These are phyloP conservation scores for Hypsopygia costalis DNA, from an alignment of 2,888 invertebrate genomes.

Conservation along the genomic window DNA sequence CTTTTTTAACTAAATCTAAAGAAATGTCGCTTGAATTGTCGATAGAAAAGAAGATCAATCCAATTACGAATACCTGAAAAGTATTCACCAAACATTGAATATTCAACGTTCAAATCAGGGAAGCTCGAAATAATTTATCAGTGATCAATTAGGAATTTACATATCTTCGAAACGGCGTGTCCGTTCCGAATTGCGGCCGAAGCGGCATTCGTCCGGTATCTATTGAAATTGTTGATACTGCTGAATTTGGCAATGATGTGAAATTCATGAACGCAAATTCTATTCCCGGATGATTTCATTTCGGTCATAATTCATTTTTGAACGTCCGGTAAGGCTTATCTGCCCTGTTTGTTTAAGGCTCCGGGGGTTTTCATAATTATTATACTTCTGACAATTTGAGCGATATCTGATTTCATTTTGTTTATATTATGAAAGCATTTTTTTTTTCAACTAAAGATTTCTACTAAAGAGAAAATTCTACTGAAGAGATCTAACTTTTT, in stretches of 20 bases:
- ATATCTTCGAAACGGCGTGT: constrained; percentile 17
- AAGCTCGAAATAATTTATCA: constrained; percentile 6
- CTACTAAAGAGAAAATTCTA: no score
- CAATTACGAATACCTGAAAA: neutral
- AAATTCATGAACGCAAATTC: constrained; percentile 1
- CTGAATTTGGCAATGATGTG: neutral
- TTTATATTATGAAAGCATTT: no score
- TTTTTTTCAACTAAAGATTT: no score
- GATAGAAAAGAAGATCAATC: no score
- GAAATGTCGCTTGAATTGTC: no score
- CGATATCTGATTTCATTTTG: neutral
- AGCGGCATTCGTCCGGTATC: neutral
- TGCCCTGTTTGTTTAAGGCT: neutral
- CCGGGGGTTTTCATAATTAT: neutral
- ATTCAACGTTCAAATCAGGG: constrained; percentile 2
- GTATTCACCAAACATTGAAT: constrained; percentile 4
- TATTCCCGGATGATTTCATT: constrained; percentile 3
- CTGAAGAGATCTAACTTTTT: no score
- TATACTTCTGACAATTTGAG: neutral
- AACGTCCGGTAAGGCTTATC: neutral
- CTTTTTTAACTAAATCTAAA: no score
- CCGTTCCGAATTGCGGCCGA: constrained; percentile 2
- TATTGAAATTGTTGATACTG: neutral
- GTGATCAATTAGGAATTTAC: constrained; percentile 21
- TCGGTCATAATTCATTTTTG: constrained; percentile 2